These are phyloP conservation scores for Thereuonema tuberculata DNA, from an alignment of 1,140 invertebrate species.

Conservation along the genomic window DNA sequence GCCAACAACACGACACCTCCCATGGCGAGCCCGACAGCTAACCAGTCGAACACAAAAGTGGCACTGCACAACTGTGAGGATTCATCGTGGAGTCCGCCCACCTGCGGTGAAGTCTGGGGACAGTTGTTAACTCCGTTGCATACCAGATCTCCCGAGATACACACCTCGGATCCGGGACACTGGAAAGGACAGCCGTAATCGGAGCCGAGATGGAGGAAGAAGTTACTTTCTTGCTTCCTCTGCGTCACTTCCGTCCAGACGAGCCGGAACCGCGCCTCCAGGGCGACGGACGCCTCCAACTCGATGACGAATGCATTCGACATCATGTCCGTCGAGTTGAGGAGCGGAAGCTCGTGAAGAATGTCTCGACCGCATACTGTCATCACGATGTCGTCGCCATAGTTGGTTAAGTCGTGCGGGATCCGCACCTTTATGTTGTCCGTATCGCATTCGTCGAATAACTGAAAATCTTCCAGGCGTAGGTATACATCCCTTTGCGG, in stretches of 20 bases:
- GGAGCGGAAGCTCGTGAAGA: neutral
- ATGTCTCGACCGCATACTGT: neutral
- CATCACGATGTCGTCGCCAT: neutral
- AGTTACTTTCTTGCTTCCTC: conserved; percentile 32
- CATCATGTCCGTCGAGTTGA: conserved; percentile 7
- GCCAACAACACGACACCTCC: conserved; percentile 22
- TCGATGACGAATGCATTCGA: conserved; percentile 3
- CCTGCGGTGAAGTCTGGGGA: conserved; percentile 31
- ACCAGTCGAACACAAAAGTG: conserved; percentile 33
- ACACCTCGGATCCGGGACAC: conserved; percentile 63
- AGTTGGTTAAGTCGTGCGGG: neutral
- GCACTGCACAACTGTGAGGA: conserved; percentile 43
- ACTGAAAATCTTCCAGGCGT: conserved; percentile 55
- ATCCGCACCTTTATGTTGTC: conserved; percentile 5
- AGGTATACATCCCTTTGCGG: conserved; percentile 67
- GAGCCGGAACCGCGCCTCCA: conserved; percentile 54
- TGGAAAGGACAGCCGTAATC: conserved; percentile 50
- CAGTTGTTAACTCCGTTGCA: conserved; percentile 79
- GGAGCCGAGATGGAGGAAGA: neutral
- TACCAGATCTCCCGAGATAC: conserved; percentile 60
- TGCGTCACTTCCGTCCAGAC: conserved; percentile 80
- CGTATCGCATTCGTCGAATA: neutral
- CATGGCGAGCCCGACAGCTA: conserved; percentile 37
- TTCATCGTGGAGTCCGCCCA: conserved; percentile 39
- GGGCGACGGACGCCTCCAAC: neutral